Evolutionary conservation across 2,113 vertebrate species (phyloP).

Genomic region (Sinocyclocheilus anophthalmus): DNA sequence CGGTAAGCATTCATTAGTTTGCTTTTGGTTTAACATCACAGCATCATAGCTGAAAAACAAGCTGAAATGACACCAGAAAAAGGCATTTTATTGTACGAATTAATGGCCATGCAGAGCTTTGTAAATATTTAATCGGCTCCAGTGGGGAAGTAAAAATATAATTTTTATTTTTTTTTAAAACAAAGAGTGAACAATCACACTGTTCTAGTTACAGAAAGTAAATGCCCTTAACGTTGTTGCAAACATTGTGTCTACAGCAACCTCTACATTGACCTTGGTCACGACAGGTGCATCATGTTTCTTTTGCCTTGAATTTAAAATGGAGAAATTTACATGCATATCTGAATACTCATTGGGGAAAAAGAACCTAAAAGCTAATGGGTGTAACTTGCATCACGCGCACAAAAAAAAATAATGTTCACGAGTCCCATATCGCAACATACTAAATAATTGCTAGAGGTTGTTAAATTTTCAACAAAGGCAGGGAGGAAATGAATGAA

Average conservation of each 20-base stretch:
- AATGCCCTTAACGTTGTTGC: constrained; percentile 23
- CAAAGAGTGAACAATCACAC: not conserved
- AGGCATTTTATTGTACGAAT: not conserved
- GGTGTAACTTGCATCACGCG: constrained; percentile 32
- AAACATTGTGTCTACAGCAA: not conserved
- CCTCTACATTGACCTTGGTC: constrained; percentile 33
- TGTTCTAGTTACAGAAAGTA: not conserved
- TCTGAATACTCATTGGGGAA: constrained; percentile 12
- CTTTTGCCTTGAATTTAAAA: constrained; percentile 29
- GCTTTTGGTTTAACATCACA: constrained; percentile 16
- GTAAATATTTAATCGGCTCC: constrained; percentile 17
- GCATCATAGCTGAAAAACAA: not conserved
- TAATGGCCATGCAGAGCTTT: not conserved
- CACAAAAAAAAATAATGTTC: not conserved
- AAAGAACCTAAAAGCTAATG: constrained; percentile 9
- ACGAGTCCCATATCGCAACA: constrained; percentile 1
- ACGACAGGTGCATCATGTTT: constrained; percentile 34
- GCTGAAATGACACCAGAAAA: not conserved
- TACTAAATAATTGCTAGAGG: constrained; percentile 36
- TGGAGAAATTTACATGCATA: constrained; percentile 43
- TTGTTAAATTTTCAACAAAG: constrained; percentile 43
- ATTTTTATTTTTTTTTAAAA: not conserved
- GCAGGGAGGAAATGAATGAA: not conserved
- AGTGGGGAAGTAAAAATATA: too few relatives aligned
- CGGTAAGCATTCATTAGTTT: constrained; percentile 3